Evolutionary conservation across 35 echinoderm and acorn worm genomes (phyloP).

Genomic region (Amphiura filiformis): DNA sequence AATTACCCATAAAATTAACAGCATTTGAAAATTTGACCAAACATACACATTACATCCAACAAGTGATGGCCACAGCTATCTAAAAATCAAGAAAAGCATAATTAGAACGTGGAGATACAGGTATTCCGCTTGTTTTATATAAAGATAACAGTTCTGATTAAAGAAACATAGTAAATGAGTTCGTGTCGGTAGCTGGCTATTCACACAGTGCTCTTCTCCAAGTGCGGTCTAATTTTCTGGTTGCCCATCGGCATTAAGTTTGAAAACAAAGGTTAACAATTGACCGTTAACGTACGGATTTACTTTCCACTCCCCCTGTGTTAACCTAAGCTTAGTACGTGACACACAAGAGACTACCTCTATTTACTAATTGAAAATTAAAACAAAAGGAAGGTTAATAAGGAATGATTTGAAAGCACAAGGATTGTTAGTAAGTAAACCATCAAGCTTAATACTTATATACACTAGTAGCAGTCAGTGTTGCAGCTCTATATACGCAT

Average conservation of each 20-base stretch:
- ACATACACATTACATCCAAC: too few species aligned
- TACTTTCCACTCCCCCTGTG: neutral
- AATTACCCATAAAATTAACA: too few species aligned
- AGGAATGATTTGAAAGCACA: neutral
- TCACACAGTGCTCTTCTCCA: neutral
- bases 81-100: neutral
- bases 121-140: neutral
- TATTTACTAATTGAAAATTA: constrained; percentile 16
- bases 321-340: constrained; percentile 1
- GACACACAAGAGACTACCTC: neutral
- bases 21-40: too few species aligned
- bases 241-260: neutral
- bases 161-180: constrained; percentile 8
- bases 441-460: neutral
- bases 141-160: neutral
- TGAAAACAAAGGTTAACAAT: constrained; percentile 9
- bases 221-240: neutral
- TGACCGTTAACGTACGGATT: neutral
- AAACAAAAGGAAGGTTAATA: constrained; percentile 8
- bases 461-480: constrained; percentile 1
- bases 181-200: neutral
- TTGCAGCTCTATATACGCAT: too few species aligned
- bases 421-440: neutral
- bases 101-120: neutral
- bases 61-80: too few species aligned